Percentiles rank a stretch among this genome's conserved stretches.
Evolutionary conservation across 2,113 vertebrate species (phyloP).

Genomic region (Platycercus adscitus): DNA sequence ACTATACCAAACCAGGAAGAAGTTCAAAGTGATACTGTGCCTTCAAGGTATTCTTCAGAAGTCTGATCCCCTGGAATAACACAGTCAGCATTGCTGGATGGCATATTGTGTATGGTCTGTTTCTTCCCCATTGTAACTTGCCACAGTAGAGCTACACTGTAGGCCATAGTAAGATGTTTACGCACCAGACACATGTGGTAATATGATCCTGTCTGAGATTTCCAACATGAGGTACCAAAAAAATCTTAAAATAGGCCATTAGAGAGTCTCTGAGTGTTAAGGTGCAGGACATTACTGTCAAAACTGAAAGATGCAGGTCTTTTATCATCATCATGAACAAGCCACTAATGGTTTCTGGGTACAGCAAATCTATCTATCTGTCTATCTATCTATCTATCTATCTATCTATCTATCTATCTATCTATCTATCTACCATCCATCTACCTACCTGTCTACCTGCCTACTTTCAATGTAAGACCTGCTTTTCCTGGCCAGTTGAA

Average conservation of each 20-base stretch:
- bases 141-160: neutral
- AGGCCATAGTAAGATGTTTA: neutral
- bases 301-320: neutral
- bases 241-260: neutral
- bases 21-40: neutral
- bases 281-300: neutral
- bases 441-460: neutral
- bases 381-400: neutral
- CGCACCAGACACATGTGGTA: neutral
- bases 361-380: neutral
- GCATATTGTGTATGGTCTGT: neutral
- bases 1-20: neutral
- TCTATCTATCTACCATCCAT: neutral
- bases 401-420: neutral
- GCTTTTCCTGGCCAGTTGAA: neutral
- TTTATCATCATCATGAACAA: neutral
- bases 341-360: neutral
- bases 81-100: neutral
- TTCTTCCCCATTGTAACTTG: neutral
- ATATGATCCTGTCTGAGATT: neutral
- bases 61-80: neutral
- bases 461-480: neutral
- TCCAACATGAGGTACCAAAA: neutral
- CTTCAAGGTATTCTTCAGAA: neutral
- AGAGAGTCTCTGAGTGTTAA: neutral